phyloP scores from a whole-genome alignment of 2,797 vertebrate genomes.

The Discoglossus pictus region DNA sequence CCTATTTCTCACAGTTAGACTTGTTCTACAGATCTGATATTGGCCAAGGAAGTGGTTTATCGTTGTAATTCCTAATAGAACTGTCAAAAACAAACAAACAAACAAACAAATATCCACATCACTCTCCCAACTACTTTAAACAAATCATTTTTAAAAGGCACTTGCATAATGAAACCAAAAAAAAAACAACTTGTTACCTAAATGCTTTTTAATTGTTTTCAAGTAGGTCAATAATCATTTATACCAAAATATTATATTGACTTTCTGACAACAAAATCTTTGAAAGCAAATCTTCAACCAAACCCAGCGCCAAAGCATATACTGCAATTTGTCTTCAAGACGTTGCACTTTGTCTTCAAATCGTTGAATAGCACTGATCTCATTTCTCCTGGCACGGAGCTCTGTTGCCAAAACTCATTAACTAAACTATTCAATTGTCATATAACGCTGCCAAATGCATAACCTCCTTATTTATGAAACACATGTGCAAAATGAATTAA shows the following conservation, averaged over 20 bases:
- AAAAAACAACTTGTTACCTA: not conserved
- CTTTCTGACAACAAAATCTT: constrained; percentile 32
- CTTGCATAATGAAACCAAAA: not conserved
- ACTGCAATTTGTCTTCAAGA: constrained; percentile 48
- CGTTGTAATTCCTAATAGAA: too few relatives aligned
- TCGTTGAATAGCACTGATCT: constrained; percentile 31
- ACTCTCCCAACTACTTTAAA: too few relatives aligned
- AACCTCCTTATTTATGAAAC: constrained; percentile 34
- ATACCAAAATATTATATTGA: constrained; percentile 18
- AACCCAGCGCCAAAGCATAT: constrained; percentile 24
- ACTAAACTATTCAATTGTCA: constrained; percentile 34
- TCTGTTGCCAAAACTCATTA: constrained; percentile 43
- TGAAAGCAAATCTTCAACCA: constrained; percentile 22
- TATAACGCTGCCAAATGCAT: constrained; percentile 32
- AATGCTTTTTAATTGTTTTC: constrained; percentile 6
- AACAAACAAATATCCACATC: not conserved
- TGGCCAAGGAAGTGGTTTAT: too few relatives aligned
- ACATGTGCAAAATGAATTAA: constrained; percentile 39
- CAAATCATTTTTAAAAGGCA: not conserved
- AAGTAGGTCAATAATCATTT: constrained; percentile 1
- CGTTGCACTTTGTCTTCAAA: constrained; percentile 40
- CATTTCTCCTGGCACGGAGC: constrained; percentile 39
- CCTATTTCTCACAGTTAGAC: too few relatives aligned
- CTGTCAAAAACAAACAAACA: too few relatives aligned
- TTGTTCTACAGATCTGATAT: too few relatives aligned